A percentile compares a stretch with the other conserved stretches of the same genome.
Conservation (phyloP, 2,113 vertebrate genomes). For the Halichoeres trimaculatus region DNA sequence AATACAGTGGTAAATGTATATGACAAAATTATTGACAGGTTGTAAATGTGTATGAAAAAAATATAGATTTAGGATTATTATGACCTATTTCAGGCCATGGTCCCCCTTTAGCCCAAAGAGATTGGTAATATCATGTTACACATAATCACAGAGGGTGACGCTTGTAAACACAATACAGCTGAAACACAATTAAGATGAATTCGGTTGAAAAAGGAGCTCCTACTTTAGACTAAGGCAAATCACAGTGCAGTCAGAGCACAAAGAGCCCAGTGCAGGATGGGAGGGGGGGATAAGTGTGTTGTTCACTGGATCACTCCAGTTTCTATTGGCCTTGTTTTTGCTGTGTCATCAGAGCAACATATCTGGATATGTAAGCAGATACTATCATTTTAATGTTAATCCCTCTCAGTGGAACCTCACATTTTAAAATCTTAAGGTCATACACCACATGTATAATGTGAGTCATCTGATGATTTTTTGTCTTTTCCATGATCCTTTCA, state of each 20-base stretch:
- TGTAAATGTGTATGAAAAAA: not conserved
- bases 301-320: not conserved
- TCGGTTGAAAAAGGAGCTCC: not conserved
- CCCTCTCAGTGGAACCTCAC: not conserved
- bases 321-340: not conserved
- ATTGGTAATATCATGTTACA: not conserved
- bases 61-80: too few relatives aligned
- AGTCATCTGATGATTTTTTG: not conserved
- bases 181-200: too few relatives aligned
- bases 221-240: not conserved
- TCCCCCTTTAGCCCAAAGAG: too few relatives aligned
- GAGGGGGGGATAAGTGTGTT: not conserved
- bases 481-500: not conserved
- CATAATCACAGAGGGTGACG: not conserved
- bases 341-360: slow-evolving; percentile 7
- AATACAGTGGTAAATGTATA: too few relatives aligned
- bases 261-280: slow-evolving; percentile 4
- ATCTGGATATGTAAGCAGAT: slow-evolving; percentile 1
- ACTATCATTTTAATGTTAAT: not conserved
- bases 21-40: not conserved
- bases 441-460: not conserved
- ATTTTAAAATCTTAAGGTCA: not conserved
- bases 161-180: not conserved
- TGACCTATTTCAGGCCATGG: too few relatives aligned
- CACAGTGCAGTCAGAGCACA: not conserved